Percentiles rank a stretch among this genome's conserved stretches.
These are phyloP conservation scores for Xestoiulus laeticollis DNA, from an alignment of 2,888 invertebrate genomes.

Conservation along the genomic window DNA sequence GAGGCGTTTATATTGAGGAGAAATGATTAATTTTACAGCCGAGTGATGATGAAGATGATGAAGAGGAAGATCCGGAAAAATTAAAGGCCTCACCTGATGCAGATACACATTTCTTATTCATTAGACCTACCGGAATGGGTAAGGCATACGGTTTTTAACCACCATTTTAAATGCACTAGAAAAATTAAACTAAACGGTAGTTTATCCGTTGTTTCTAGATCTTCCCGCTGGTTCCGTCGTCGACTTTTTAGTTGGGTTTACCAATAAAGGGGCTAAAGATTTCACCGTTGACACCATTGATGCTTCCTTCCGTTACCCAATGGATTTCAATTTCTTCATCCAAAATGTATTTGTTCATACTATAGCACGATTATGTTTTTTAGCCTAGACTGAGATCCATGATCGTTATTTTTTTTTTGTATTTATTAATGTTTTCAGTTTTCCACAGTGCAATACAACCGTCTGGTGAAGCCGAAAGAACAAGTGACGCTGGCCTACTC, in stretches of 20 bases:
- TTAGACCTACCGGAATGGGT: constrained; percentile 63
- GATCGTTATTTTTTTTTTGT: constrained; percentile 11
- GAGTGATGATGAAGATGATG: constrained; percentile 56
- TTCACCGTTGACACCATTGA: constrained; percentile 93
- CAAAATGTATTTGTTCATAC: constrained; percentile 75
- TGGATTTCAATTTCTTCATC: constrained; percentile 98
- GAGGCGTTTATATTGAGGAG: background rate
- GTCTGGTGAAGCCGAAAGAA: constrained; percentile 86
- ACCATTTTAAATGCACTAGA: background rate
- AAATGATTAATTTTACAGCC: background rate
- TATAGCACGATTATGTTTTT: background rate
- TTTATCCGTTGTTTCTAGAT: constrained; percentile 69
- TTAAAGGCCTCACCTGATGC: constrained; percentile 84
- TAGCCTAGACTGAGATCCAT: background rate
- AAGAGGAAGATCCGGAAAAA: constrained; percentile 56
- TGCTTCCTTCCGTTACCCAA: constrained; percentile 97
- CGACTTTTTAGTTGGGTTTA: constrained; percentile 95
- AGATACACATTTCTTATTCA: constrained; percentile 88
- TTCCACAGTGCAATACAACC: constrained; percentile 86
- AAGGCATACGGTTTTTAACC: background rate
- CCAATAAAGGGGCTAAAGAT: constrained; percentile 91
- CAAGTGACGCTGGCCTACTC: constrained; percentile 96
- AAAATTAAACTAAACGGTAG: background rate
- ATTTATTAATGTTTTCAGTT: constrained; percentile 69
- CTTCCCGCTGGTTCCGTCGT: constrained; percentile 91